These are phyloP conservation scores for Corythaeola cristata DNA, from an alignment of 2,113 vertebrate species.

Conservation along the genomic window DNA sequence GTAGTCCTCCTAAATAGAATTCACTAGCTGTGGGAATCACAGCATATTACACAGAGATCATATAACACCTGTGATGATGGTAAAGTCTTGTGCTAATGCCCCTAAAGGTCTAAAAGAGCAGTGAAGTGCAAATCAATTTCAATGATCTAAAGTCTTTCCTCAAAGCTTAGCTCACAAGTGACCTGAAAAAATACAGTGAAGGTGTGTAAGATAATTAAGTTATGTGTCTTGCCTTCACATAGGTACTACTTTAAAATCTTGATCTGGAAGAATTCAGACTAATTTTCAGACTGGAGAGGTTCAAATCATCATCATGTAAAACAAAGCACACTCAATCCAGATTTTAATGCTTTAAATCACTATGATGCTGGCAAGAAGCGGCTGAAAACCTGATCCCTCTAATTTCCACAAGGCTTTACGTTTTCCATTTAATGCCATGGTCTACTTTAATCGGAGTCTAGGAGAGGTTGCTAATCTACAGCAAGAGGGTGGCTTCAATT, in stretches of 20 bases:
- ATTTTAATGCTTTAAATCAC: neutral
- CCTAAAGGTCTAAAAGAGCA: neutral
- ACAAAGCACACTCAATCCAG: neutral
- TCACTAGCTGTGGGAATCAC: neutral
- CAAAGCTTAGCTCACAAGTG: neutral
- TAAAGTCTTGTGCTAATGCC: neutral
- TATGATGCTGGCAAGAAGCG: neutral
- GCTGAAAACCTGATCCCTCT: neutral
- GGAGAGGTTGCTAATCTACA: neutral
- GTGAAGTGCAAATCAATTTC: neutral
- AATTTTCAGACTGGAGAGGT: neutral
- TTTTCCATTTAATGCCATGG: neutral
- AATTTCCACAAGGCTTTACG: neutral
- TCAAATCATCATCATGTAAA: neutral
- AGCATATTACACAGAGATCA: neutral
- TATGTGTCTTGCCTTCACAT: neutral
- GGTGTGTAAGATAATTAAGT: neutral
- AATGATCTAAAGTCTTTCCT: neutral
- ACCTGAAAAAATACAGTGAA: neutral
- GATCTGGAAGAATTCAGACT: neutral
- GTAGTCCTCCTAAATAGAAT: neutral
- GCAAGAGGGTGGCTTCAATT: neutral
- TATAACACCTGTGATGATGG: neutral
- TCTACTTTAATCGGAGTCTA: neutral
- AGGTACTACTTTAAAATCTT: neutral